These are phyloP conservation scores for Bradypodion ventrale DNA, from an alignment of 2,797 vertebrate species.

Conservation along the genomic window DNA sequence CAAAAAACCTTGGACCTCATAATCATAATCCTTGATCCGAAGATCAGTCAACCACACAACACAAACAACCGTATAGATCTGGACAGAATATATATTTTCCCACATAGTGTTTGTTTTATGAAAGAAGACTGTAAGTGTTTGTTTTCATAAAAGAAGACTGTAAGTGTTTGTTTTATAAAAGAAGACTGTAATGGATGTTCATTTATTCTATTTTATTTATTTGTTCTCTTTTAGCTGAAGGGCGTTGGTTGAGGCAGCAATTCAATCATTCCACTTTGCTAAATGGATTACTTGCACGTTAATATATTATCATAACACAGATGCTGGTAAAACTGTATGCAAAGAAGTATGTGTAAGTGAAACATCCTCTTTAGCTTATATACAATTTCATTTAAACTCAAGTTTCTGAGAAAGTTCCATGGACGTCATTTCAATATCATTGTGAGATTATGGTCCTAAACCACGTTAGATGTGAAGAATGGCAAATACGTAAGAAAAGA, in stretches of 20 bases:
- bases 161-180: background rate
- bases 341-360: conserved; percentile 5
- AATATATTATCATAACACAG: background rate
- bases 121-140: no score
- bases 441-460: background rate
- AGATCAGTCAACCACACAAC: background rate
- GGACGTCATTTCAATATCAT: background rate
- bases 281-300: conserved; percentile 29
- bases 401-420: background rate
- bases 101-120: background rate
- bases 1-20: background rate
- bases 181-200: no score
- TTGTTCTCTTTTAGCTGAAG: conserved; percentile 24
- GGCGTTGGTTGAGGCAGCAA: conserved; percentile 72
- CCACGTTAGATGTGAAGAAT: background rate
- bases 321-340: conserved; percentile 15
- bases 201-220: no score
- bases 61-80: background rate
- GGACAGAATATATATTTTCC: conserved; percentile 19
- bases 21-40: no score
- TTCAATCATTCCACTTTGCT: conserved; percentile 48
- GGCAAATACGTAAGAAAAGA: background rate
- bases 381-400: background rate
- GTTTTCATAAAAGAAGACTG: background rate
- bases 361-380: background rate